Evolutionary conservation across 2,797 vertebrate genomes (phyloP).

Genomic region (Takifugu ocellatus): DNA sequence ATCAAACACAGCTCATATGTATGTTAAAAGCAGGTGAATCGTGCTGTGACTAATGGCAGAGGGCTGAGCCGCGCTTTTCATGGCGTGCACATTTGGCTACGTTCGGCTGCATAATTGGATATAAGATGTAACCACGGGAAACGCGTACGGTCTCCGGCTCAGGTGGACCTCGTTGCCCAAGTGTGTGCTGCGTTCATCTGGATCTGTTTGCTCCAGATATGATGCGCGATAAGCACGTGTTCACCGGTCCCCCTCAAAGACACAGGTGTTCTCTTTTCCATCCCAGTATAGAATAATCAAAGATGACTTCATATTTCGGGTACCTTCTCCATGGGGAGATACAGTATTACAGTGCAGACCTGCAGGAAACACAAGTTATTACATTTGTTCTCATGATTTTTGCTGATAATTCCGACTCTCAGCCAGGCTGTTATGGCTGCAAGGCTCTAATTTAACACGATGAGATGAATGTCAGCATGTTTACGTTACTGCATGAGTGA

Average conservation of each 20-base stretch:
- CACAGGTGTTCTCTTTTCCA: neutral
- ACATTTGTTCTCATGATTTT: too few species aligned
- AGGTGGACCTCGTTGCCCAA: slow-evolving; percentile 33
- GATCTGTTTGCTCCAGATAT: slow-evolving; percentile 16
- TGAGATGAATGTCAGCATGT: neutral
- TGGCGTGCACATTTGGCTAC: slow-evolving; percentile 29
- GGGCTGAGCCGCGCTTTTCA: slow-evolving; percentile 29
- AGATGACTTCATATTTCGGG: too few species aligned
- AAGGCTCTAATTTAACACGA: too few species aligned
- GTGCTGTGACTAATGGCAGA: slow-evolving; percentile 66
- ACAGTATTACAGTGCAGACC: too few species aligned
- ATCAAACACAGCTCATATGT: slow-evolving; percentile 51
- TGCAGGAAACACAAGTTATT: too few species aligned
- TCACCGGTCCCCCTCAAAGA: slow-evolving; percentile 31
- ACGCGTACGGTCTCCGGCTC: slow-evolving; percentile 21
- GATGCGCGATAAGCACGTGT: neutral
- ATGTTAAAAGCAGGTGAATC: slow-evolving; percentile 61
- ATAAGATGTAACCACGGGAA: slow-evolving; percentile 12
- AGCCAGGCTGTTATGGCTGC: too few species aligned
- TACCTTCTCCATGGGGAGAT: too few species aligned
- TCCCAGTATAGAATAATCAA: too few species aligned
- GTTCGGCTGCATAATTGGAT: slow-evolving; percentile 24
- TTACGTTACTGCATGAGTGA: neutral
- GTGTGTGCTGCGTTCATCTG: slow-evolving; percentile 24
- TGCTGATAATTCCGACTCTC: too few species aligned